These are phyloP conservation scores for Conus canariensis DNA, from an alignment of 2,888 invertebrate species.

Conservation along the genomic window DNA sequence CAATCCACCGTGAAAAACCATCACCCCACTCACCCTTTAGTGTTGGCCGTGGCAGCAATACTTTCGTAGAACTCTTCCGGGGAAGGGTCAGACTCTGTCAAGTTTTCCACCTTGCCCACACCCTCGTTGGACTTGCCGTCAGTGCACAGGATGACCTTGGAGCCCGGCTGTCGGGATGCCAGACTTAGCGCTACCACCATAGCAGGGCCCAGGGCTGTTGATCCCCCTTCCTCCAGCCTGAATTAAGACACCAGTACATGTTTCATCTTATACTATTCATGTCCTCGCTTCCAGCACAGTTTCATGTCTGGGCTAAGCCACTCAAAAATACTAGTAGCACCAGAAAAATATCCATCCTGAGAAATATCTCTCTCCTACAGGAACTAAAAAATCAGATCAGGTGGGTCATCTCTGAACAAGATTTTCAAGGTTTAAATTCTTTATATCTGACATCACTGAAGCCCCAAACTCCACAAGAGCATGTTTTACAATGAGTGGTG, in stretches of 20 bases:
- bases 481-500: too few relatives aligned
- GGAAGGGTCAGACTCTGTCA: constrained; percentile 55
- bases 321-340: not conserved
- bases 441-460: too few relatives aligned
- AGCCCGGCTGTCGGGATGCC: constrained; percentile 74
- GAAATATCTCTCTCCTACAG: too few relatives aligned
- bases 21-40: constrained; percentile 65
- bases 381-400: too few relatives aligned
- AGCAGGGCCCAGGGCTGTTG: constrained; percentile 77
- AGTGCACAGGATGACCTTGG: constrained; percentile 77
- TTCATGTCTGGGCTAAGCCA: not conserved
- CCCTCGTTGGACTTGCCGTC: constrained; percentile 78
- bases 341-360: too few relatives aligned
- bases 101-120: constrained; percentile 71
- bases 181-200: constrained; percentile 71
- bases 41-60: constrained; percentile 61
- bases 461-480: too few relatives aligned
- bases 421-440: too few relatives aligned
- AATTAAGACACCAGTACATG: not conserved
- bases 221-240: constrained; percentile 75
- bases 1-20: too few relatives aligned
- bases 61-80: constrained; percentile 65
- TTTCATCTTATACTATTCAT: not conserved
- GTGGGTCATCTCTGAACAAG: too few relatives aligned
- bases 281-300: not conserved